Evolutionary conservation across 2,797 vertebrate genomes (phyloP).

Genomic region (Phrynocephalus forsythii): DNA sequence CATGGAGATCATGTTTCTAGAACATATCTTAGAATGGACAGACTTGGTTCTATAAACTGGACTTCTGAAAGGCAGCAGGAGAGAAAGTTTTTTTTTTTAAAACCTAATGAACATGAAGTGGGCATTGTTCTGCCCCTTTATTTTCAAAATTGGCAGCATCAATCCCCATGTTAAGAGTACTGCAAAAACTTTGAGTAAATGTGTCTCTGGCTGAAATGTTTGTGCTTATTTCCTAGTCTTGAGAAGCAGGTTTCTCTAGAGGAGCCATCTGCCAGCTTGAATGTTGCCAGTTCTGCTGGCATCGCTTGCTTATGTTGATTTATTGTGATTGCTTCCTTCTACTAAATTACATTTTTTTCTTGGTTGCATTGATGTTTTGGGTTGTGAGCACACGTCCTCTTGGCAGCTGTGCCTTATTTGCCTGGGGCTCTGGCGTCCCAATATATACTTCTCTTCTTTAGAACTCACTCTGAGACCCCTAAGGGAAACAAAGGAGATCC

Average conservation of each 20-base stretch:
- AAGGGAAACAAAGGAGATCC: no score
- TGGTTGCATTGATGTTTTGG: background rate
- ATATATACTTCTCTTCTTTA: no score
- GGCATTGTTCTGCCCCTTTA: background rate
- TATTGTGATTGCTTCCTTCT: background rate
- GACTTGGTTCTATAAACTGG: background rate
- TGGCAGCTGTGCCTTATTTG: no score
- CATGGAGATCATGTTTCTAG: background rate
- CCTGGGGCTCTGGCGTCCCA: no score
- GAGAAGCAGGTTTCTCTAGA: background rate
- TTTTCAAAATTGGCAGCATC: background rate
- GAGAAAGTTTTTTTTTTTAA: background rate
- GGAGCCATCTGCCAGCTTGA: background rate
- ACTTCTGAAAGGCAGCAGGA: background rate
- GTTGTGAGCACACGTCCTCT: no score
- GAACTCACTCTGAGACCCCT: no score
- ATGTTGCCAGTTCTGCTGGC: background rate
- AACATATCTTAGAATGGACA: background rate
- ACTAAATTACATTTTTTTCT: background rate
- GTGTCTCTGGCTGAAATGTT: background rate
- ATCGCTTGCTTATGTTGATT: background rate
- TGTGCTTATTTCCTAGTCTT: background rate
- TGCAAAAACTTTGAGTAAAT: slow-evolving; percentile 10
- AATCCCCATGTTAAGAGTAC: background rate
- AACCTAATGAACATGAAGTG: background rate